phyloP scores from a whole-genome alignment of 2,797 vertebrate species.

The Prunella strophiata region DNA sequence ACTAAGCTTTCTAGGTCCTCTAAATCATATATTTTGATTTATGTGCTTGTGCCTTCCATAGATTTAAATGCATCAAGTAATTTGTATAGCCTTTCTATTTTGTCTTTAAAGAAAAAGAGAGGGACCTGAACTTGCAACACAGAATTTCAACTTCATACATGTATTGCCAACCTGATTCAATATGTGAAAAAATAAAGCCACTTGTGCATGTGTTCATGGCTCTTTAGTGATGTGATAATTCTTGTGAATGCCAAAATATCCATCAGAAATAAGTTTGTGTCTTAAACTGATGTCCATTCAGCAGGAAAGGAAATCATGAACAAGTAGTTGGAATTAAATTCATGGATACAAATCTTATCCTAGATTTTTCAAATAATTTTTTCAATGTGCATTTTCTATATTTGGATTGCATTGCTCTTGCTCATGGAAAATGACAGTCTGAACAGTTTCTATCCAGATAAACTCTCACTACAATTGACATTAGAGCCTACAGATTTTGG shows the following conservation, averaged over 20 bases:
- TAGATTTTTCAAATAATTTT: not conserved
- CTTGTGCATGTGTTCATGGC: not conserved
- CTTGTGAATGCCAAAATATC: not conserved
- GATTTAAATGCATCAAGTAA: not conserved
- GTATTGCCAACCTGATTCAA: not conserved
- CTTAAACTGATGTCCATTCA: not conserved
- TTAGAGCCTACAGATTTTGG: not conserved
- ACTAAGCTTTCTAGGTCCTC: not conserved
- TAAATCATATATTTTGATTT: not conserved
- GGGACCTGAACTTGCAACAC: not conserved
- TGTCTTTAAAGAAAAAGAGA: not conserved
- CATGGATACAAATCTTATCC: not conserved
- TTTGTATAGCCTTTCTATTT: not conserved
- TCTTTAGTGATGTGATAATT: not conserved
- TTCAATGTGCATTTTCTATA: not conserved
- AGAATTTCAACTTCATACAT: not conserved
- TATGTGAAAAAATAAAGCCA: not conserved
- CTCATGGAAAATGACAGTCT: not conserved
- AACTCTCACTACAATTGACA: not conserved
- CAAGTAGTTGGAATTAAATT: not conserved
- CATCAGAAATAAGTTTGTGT: not conserved
- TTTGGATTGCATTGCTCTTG: not conserved
- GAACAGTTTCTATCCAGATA: not conserved
- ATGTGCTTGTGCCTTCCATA: not conserved
- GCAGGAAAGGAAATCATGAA: accelerated